Conservation (phyloP, 2,797 vertebrate genomes). For the Erithacus rubecula region DNA sequence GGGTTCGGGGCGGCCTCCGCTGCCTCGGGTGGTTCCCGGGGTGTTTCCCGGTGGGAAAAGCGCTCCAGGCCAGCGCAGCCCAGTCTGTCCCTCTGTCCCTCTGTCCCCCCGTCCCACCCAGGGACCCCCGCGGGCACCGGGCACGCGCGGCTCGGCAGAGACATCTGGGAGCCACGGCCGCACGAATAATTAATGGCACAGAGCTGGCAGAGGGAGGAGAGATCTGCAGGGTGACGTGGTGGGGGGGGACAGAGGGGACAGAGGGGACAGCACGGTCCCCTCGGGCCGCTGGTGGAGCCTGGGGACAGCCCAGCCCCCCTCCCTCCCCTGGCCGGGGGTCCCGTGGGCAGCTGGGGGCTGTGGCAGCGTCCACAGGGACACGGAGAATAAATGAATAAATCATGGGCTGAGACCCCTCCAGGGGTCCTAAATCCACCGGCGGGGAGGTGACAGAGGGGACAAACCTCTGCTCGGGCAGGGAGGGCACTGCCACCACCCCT, state of each 20-base stretch:
- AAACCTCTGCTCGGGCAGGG: background rate
- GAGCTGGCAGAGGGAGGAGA: background rate
- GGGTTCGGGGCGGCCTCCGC: rapidly evolving
- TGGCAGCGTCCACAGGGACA: background rate
- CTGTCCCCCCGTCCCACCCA: rapidly evolving
- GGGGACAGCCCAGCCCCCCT: background rate
- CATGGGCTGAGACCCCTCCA: rapidly evolving
- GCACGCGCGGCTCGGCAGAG: background rate
- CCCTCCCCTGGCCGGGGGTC: background rate
- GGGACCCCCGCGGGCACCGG: background rate
- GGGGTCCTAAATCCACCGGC: rapidly evolving
- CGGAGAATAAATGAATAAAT: background rate
- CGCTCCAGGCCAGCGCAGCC: rapidly evolving
- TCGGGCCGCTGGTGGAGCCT: rapidly evolving
- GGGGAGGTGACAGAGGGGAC: background rate
- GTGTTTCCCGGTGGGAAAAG: background rate
- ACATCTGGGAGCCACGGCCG: background rate
- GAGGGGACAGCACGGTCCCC: background rate
- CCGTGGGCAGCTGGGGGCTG: rapidly evolving
- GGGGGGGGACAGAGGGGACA: background rate
- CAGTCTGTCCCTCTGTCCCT: background rate
- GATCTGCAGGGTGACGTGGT: background rate
- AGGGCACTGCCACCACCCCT: rapidly evolving
- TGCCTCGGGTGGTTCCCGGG: background rate
- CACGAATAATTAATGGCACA: background rate